Conservation (phyloP, 1,140 invertebrate species). For the Drosophila nikananu region DNA sequence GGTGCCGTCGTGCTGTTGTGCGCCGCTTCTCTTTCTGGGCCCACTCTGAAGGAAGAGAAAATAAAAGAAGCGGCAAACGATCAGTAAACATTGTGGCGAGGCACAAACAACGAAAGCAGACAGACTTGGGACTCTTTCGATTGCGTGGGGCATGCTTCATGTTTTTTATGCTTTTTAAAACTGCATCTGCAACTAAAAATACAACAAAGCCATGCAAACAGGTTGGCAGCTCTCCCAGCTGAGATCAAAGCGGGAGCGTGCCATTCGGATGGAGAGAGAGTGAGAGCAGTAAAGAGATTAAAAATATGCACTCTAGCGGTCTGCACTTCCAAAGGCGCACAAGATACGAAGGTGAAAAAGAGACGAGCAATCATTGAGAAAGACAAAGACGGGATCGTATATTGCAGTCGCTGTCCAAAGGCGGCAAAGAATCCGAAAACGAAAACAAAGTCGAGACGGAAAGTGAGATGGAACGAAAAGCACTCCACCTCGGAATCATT, state of each 20-base stretch:
- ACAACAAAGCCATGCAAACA: slow-evolving; percentile 3
- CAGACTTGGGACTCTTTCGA: slow-evolving; percentile 24
- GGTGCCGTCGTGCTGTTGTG: neutral
- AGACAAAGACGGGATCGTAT: slow-evolving; percentile 34
- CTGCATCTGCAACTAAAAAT: slow-evolving; percentile 5
- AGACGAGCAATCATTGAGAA: slow-evolving; percentile 30
- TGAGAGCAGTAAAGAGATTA: neutral
- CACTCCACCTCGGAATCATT: slow-evolving; percentile 18
- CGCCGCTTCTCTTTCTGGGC: slow-evolving; percentile 10
- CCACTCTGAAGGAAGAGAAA: slow-evolving; percentile 17
- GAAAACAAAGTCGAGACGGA: slow-evolving; percentile 30
- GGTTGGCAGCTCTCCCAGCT: slow-evolving; percentile 17
- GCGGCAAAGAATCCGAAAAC: slow-evolving; percentile 30
- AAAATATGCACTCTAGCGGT: neutral
- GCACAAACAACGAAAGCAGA: slow-evolving; percentile 10
- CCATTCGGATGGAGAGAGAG: neutral
- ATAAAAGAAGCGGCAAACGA: neutral
- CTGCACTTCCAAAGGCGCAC: neutral
- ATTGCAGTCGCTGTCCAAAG: slow-evolving; percentile 23
- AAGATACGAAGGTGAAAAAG: slow-evolving; percentile 12
- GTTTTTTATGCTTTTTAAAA: slow-evolving; percentile 6
- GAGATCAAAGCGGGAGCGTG: slow-evolving; percentile 2
- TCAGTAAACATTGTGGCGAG: slow-evolving; percentile 23
- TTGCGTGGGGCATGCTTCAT: slow-evolving; percentile 30
- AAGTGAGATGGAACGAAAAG: slow-evolving; percentile 23